Evolutionary conservation across 2,888 invertebrate genomes (phyloP).

Genomic region (Oxytorus armatus): DNA sequence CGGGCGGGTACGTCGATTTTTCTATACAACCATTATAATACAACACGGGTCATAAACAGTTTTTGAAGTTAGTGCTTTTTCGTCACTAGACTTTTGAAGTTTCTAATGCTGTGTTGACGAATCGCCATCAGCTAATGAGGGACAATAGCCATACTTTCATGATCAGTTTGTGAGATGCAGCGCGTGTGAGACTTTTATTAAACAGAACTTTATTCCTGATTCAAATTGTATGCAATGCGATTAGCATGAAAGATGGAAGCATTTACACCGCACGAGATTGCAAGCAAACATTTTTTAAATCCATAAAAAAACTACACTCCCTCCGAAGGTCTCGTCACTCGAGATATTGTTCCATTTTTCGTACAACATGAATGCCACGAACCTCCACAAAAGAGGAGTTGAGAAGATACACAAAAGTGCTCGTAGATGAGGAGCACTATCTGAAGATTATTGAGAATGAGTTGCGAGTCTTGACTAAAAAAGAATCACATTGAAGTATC

Average conservation of each 20-base stretch:
- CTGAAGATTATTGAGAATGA: background rate
- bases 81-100: background rate
- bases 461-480: background rate
- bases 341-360: too few relatives aligned
- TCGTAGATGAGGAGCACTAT: too few relatives aligned
- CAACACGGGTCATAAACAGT: background rate
- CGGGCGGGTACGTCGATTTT: background rate
- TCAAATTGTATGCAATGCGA: too few relatives aligned
- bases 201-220: too few relatives aligned
- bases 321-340: too few relatives aligned
- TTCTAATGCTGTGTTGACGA: background rate
- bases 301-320: too few relatives aligned
- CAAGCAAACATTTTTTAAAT: too few relatives aligned
- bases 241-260: too few relatives aligned
- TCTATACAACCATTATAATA: background rate
- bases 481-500: background rate
- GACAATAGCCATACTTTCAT: background rate
- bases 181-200: too few relatives aligned
- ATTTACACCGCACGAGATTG: background rate
- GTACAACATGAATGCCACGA: too few relatives aligned
- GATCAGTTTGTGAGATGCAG: background rate
- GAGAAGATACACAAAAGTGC: too few relatives aligned
- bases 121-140: background rate
- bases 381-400: too few relatives aligned
- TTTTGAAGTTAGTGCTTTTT: background rate